Evolutionary conservation across 2,797 vertebrate species (phyloP).

Genomic region (Micrastur ruficollis): DNA sequence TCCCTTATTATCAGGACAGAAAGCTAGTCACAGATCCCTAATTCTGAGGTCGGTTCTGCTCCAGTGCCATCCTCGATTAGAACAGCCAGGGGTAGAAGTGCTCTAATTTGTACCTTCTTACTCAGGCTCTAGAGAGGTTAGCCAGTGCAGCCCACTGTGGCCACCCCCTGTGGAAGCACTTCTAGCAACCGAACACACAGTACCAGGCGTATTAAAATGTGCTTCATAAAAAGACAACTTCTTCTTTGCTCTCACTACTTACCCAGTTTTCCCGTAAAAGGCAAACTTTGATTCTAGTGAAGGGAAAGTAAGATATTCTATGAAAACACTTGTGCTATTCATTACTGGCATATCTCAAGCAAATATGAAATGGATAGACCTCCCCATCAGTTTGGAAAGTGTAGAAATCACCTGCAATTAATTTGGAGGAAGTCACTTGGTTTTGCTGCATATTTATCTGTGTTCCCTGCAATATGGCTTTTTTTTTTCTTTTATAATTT

Average conservation of each 20-base stretch:
- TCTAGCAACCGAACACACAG: not conserved
- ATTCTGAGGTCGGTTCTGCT: slow-evolving; percentile 48
- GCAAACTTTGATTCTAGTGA: not conserved
- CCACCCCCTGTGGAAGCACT: not conserved
- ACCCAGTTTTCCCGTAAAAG: not conserved
- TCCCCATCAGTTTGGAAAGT: not conserved
- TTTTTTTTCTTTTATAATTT: not conserved
- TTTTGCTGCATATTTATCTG: not conserved
- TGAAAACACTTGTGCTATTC: not conserved
- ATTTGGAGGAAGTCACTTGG: not conserved
- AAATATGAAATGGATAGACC: accelerated
- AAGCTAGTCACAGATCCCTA: not conserved
- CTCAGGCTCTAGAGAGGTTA: not conserved
- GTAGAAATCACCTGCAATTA: not conserved
- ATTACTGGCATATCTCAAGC: not conserved
- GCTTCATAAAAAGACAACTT: not conserved
- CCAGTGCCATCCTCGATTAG: not conserved
- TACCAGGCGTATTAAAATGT: not conserved
- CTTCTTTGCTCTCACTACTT: not conserved
- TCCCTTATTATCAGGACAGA: slow-evolving; percentile 33
- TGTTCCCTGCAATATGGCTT: not conserved
- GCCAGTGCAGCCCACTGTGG: not conserved
- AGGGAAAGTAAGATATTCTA: not conserved
- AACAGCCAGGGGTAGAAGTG: slow-evolving; percentile 27
- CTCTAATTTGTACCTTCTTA: slow-evolving; percentile 27